Evolutionary conservation across 2,113 vertebrate genomes (phyloP).

Genomic region (Aspiorhynchus laticeps): DNA sequence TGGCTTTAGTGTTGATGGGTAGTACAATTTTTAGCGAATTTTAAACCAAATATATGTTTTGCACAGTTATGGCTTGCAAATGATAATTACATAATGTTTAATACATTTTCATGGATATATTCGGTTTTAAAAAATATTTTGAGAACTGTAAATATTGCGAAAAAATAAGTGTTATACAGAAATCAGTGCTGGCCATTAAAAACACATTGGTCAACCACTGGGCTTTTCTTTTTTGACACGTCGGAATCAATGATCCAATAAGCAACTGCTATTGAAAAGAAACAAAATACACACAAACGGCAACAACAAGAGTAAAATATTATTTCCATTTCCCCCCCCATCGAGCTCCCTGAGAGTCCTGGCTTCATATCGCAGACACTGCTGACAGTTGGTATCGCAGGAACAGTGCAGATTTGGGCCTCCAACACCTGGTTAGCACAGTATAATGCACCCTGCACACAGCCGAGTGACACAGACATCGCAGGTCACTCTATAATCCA

Average conservation of each 20-base stretch:
- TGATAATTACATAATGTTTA: no score
- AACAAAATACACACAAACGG: slow-evolving; percentile 23
- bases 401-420: slow-evolving; percentile 85
- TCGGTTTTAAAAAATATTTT: background rate
- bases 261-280: slow-evolving; percentile 36
- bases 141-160: background rate
- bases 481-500: slow-evolving; percentile 99
- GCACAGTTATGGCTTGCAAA: background rate
- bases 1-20: background rate
- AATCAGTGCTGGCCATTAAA: background rate
- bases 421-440: slow-evolving; percentile 94
- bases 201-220: background rate
- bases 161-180: background rate
- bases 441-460: slow-evolving; percentile 94
- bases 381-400: slow-evolving; percentile 85
- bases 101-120: background rate
- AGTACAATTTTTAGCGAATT: background rate
- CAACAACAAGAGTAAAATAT: slow-evolving; percentile 49
- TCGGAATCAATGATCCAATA: slow-evolving; percentile 18
- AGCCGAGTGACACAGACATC: slow-evolving; percentile 98
- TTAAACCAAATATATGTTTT: no score
- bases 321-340: slow-evolving; percentile 45
- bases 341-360: slow-evolving; percentile 49
- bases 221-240: background rate
- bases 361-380: slow-evolving; percentile 82